Evolutionary conservation across 2,888 invertebrate species (phyloP).

Genomic region (Abscondita cerata): DNA sequence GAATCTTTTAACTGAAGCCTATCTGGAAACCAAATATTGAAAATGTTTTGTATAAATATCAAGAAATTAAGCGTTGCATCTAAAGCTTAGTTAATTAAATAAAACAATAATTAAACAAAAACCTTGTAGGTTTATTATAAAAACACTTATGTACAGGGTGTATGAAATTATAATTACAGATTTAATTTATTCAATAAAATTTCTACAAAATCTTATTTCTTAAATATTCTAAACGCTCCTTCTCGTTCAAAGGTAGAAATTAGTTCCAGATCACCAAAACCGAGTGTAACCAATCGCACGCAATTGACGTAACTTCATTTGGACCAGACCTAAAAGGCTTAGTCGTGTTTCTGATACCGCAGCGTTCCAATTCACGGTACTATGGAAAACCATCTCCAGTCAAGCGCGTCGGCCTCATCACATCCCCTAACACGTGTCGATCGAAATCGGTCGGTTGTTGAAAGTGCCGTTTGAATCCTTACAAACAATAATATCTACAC

Average conservation of each 20-base stretch:
- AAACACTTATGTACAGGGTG: too few relatives aligned
- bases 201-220: constrained; percentile 32
- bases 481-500: constrained; percentile 54
- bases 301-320: constrained; percentile 71
- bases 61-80: too few relatives aligned
- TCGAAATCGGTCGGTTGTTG: constrained; percentile 61
- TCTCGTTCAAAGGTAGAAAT: constrained; percentile 27
- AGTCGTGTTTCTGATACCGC: constrained; percentile 61
- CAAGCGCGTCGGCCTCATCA: constrained; percentile 46
- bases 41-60: too few relatives aligned
- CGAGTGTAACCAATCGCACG: constrained; percentile 65
- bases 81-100: too few relatives aligned
- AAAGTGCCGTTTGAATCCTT: constrained; percentile 60
- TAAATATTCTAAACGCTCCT: constrained; percentile 41
- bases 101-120: too few relatives aligned
- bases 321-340: constrained; percentile 64
- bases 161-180: too few relatives aligned
- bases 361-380: constrained; percentile 68
- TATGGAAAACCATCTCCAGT: constrained; percentile 63
- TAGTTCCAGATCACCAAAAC: constrained; percentile 58
- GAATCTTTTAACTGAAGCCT: too few relatives aligned
- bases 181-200: too few relatives aligned
- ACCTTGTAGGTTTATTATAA: too few relatives aligned
- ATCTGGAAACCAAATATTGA: too few relatives aligned
- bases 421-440: constrained; percentile 61